Evolutionary conservation across 2,888 invertebrate genomes (phyloP).

Genomic region (Drosophila prolongata): DNA sequence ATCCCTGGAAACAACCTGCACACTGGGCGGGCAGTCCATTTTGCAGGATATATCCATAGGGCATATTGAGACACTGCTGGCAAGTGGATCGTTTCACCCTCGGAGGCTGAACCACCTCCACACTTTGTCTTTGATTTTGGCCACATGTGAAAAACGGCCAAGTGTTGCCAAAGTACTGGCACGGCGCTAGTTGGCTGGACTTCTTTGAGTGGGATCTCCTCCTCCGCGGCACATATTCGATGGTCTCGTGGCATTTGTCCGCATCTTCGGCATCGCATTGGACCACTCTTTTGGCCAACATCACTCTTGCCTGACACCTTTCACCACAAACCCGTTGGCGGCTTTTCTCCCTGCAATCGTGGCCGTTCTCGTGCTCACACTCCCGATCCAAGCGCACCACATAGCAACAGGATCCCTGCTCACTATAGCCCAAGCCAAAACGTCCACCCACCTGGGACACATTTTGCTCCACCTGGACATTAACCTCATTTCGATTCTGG

Average conservation of each 20-base stretch:
- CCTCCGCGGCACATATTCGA: conserved; percentile 70
- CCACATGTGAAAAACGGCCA: conserved; percentile 71
- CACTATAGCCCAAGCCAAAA: conserved; percentile 81
- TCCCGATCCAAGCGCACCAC: conserved; percentile 66
- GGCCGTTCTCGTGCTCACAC: conserved; percentile 50
- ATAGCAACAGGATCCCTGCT: conserved; percentile 81
- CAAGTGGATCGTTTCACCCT: conserved; percentile 44
- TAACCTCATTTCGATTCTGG: conserved; percentile 71
- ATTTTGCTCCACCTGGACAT: conserved; percentile 79
- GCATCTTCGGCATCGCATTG: conserved; percentile 59
- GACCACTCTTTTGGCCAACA: conserved; percentile 71
- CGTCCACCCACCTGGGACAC: conserved; percentile 79
- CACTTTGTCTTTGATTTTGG: neutral
- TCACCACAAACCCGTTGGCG: conserved; percentile 78
- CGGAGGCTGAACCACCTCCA: neutral
- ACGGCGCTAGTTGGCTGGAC: conserved; percentile 13
- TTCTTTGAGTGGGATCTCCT: conserved; percentile 21
- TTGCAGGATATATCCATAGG: conserved; percentile 60
- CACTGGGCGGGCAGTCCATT: conserved; percentile 65
- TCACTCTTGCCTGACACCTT: conserved; percentile 78
- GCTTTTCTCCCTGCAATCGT: conserved; percentile 65
- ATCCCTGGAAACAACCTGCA: conserved; percentile 46
- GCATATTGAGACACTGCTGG: conserved; percentile 54
- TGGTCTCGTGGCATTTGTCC: conserved; percentile 58
- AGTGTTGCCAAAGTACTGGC: conserved; percentile 38